Evolutionary conservation across 2,888 invertebrate species (phyloP).

Genomic region (Andrena trimmerana): DNA sequence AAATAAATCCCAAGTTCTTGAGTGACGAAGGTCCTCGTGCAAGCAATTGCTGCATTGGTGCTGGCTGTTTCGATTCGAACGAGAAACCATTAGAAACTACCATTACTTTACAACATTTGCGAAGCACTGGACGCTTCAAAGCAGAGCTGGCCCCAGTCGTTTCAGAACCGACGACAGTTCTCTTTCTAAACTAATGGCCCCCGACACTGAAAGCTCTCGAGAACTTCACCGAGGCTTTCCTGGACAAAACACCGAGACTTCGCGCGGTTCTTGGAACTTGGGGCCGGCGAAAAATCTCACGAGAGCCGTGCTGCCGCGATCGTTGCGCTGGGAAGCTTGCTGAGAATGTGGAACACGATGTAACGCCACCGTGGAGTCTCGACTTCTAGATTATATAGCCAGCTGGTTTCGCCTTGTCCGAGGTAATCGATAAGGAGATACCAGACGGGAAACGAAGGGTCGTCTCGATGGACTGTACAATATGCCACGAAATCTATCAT

Average conservation of each 20-base stretch:
- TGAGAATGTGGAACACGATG: neutral
- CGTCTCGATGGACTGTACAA: neutral
- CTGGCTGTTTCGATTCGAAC: neutral
- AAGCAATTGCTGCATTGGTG: neutral
- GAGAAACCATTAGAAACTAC: slow-evolving; percentile 12
- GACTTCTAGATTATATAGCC: slow-evolving; percentile 15
- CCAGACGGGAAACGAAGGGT: slow-evolving; percentile 1
- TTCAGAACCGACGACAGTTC: slow-evolving; percentile 8
- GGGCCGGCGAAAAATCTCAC: slow-evolving; percentile 5
- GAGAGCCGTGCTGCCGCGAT: neutral
- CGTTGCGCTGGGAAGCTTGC: slow-evolving; percentile 2
- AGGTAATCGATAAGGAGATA: slow-evolving; percentile 17
- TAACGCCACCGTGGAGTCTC: neutral
- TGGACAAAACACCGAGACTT: slow-evolving; percentile 33
- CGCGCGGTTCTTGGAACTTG: slow-evolving; percentile 6
- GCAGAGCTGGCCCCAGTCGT: neutral
- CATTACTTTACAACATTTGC: slow-evolving; percentile 19
- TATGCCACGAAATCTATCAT: neutral
- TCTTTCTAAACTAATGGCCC: slow-evolving; percentile 43
- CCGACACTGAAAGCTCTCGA: slow-evolving; percentile 31
- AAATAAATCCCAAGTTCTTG: neutral
- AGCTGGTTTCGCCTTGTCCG: slow-evolving; percentile 4
- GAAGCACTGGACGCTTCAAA: neutral
- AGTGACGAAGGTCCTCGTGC: neutral
- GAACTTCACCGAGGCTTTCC: slow-evolving; percentile 26